Conservation (phyloP, 2,797 vertebrate species). For the Vipera latastei region DNA sequence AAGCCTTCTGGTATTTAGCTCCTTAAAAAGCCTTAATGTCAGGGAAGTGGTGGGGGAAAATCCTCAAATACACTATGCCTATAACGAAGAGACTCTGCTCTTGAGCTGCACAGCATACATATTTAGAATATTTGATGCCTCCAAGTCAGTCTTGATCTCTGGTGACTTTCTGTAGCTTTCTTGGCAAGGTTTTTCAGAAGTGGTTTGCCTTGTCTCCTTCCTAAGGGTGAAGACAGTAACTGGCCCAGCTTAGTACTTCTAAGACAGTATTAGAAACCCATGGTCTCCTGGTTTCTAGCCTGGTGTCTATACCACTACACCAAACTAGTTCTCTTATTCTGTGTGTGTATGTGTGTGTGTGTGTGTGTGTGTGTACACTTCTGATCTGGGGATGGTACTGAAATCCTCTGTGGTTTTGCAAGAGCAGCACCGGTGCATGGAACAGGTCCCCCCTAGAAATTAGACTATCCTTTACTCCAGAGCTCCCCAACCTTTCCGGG, state of each 20-base stretch:
- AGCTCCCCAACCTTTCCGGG: too few species aligned
- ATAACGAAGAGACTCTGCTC: background rate
- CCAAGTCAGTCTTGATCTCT: background rate
- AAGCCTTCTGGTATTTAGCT: background rate
- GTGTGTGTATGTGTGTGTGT: too few species aligned
- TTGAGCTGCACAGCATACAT: background rate
- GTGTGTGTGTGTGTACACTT: too few species aligned
- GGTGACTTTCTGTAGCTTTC: background rate
- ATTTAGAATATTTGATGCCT: background rate
- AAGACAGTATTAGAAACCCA: background rate
- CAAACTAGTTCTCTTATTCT: background rate
- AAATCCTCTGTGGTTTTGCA: background rate
- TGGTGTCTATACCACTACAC: background rate
- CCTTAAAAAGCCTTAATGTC: background rate
- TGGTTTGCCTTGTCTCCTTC: background rate
- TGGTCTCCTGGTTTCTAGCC: background rate
- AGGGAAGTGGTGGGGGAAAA: background rate
- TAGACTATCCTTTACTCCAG: background rate
- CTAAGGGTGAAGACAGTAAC: background rate
- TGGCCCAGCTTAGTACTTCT: background rate
- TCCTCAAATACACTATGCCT: background rate
- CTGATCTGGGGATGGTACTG: background rate
- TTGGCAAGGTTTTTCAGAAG: background rate
- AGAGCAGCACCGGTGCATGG: background rate
- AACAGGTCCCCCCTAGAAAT: background rate